Base-by-base conservation (phyloP, 2,113 vertebrate species). In the Athene cunicularia region DNA sequence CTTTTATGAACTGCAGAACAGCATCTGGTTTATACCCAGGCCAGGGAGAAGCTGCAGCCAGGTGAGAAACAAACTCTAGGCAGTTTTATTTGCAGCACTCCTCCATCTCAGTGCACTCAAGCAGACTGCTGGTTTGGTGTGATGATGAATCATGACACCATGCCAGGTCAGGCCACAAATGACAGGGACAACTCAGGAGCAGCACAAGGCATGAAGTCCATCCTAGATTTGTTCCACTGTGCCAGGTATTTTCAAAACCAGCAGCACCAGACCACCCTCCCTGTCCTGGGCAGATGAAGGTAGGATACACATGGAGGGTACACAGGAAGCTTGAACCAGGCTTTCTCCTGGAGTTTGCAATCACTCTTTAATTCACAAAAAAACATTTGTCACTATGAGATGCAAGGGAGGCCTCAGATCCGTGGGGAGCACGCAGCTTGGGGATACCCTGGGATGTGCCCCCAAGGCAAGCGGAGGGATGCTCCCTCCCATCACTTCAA, bases 241-340 rank as follows among this genome's bases (percentile, higher is more conserved):
- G 55, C 23, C 68, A 63, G 19, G 30, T 15, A 18, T 9, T 23
- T 55, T 45, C 19, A 37, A 53, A 49, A 60, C 27, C 14, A 23
- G n/a, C 63, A 71, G 55, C 5, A 2, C 30, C 87, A 66, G 50
- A 50, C 27, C 32, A 32, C 26, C n/a, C 27, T 21, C 21, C 58
- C 32, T 21, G 14, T n/a, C 20, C 53, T 1, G 0, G 14, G 14
- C 5, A 8, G 22, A 20, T 3, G 0, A 53, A 16, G 20, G n/a
- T 6, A 24, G 35, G 39, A n/a, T 20, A n/a, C 0, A 1, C 55
- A 41, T 18, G 0, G 0, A 45, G n/a, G 23, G 27, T 19, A 32
- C 0, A 0, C 11, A 30, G 67, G 52, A 70, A 70, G 43, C n/a
- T 39, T 41, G 19, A 59, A 49, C 20, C 12, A 30, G 28, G 23